Percentiles rank a stretch among this genome's conserved stretches.
Conservation (phyloP, 2,113 vertebrate genomes). For the Lagopus leucura region DNA sequence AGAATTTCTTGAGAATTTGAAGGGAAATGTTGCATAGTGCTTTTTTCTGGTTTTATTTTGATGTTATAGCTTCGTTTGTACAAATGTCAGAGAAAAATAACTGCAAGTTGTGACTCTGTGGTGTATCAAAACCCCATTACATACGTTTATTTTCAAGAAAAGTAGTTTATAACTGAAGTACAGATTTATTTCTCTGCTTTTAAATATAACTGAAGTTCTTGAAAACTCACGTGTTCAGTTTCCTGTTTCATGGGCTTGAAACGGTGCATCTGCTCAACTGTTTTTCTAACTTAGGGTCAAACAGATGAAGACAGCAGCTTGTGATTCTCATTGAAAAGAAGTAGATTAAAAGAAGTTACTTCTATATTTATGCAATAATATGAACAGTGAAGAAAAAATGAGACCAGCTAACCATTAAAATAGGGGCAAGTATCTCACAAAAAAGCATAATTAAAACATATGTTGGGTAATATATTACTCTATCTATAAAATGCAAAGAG, state of each 20-base stretch:
- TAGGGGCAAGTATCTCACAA: neutral
- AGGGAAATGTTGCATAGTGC: neutral
- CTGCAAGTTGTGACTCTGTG: neutral
- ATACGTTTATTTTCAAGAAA: neutral
- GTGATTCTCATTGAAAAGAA: neutral
- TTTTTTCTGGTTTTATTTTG: no score
- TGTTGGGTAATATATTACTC: rapidly evolving
- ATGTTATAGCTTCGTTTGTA: neutral
- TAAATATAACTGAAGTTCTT: neutral
- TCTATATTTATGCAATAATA: neutral
- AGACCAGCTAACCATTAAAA: neutral
- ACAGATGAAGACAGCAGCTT: neutral
- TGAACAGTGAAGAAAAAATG: neutral
- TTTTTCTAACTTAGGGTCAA: neutral
- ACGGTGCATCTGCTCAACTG: neutral
- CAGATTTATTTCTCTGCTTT: neutral
- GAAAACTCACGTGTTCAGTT: neutral
- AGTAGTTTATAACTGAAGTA: neutral
- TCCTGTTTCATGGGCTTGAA: neutral
- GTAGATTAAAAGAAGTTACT: neutral
- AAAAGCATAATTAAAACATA: neutral
- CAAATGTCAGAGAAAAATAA: neutral
- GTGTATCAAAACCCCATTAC: neutral
- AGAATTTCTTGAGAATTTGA: neutral
- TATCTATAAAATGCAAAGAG: neutral